Base-by-base conservation (phyloP, 1,140 invertebrate genomes). In the Cherax quadricarinatus region DNA sequence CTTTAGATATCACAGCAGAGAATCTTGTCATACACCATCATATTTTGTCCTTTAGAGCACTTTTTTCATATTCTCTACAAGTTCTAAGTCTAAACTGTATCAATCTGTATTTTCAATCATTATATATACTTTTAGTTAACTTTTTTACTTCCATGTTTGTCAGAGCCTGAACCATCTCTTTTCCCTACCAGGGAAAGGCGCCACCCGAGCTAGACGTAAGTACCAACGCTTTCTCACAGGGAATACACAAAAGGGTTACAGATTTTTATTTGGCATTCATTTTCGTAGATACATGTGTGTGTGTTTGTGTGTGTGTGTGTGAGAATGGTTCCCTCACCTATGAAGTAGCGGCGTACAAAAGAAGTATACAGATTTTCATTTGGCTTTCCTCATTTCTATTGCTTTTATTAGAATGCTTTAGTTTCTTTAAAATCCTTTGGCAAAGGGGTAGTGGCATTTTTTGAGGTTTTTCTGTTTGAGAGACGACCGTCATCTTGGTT, bases 111-210 rank as follows among this genome's bases (percentile, higher is more conserved):
- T 24, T 83, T 75, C 70, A 75, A 75, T 75, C 51, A 60, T 51
- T 82, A 24, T 51, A 57, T 53, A 49, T 82, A 14, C 53, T 66
- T 86, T 41, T 53, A 70, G 21, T 89, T 84, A 41, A 78, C 60
- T 70, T 86, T 89, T 89, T 80, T 66, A 75, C 86, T 81, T 81
- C 60, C 81, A 66, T 82, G 51, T 89, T 49, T 89, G 57, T 87
- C 80, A 73, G 53, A 70, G 80, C 78, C 85, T 93, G 75, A 91
- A 83, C 86, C 60, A 57, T 91, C 89, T 88, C 86, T 82, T 92
- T 92, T 66, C 75, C 92, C 89, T 91, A 49, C 70, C 92, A 93
- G 92, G 92, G 75, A 93, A 91, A 89, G 89, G 88, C 30, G 73
- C 62, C 30, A 51, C 88, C 80, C 48, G 88, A 18, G 62, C 57